Conservation (phyloP, 1,140 invertebrate species). For the Neodiprion lecontei region DNA sequence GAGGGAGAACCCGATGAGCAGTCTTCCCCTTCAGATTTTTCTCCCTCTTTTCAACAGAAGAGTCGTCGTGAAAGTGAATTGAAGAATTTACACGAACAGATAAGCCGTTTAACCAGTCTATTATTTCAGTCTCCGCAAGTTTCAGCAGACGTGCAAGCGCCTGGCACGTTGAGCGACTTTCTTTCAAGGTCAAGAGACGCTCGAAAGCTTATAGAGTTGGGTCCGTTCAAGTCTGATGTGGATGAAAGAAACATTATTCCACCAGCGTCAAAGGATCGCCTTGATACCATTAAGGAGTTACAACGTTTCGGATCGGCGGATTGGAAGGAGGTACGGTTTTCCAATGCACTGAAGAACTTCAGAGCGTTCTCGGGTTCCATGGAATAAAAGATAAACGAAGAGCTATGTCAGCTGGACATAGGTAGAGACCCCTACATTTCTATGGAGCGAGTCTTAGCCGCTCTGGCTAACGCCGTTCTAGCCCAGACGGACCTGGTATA, state of each 20-base stretch:
- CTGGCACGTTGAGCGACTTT: slow-evolving; percentile 10
- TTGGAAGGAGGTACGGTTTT: slow-evolving; percentile 23
- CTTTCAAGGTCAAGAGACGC: neutral
- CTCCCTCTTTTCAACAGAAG: neutral
- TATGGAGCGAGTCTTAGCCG: slow-evolving; percentile 32
- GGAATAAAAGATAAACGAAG: slow-evolving; percentile 34
- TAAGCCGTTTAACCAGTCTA: neutral
- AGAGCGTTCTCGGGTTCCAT: slow-evolving; percentile 31
- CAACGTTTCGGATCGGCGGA: slow-evolving; percentile 11
- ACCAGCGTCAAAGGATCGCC: neutral
- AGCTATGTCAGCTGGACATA: slow-evolving; percentile 30
- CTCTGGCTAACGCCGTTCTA: slow-evolving; percentile 31
- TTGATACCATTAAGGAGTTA: neutral
- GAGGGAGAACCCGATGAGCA: neutral
- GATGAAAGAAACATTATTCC: slow-evolving; percentile 13
- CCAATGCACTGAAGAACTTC: slow-evolving; percentile 27
- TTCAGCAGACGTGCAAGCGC: neutral
- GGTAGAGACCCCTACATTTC: slow-evolving; percentile 22
- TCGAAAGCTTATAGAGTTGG: too few species aligned
- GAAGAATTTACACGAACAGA: neutral
- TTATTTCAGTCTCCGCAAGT: slow-evolving; percentile 8
- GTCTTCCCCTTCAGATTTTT: slow-evolving; percentile 3
- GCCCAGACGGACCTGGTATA: slow-evolving; percentile 16
- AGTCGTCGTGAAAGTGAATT: neutral
- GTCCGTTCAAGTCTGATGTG: neutral